These are phyloP conservation scores for Stichodactyla helianthus DNA, from an alignment of 64 coral and sea anemone species.

Conservation along the genomic window DNA sequence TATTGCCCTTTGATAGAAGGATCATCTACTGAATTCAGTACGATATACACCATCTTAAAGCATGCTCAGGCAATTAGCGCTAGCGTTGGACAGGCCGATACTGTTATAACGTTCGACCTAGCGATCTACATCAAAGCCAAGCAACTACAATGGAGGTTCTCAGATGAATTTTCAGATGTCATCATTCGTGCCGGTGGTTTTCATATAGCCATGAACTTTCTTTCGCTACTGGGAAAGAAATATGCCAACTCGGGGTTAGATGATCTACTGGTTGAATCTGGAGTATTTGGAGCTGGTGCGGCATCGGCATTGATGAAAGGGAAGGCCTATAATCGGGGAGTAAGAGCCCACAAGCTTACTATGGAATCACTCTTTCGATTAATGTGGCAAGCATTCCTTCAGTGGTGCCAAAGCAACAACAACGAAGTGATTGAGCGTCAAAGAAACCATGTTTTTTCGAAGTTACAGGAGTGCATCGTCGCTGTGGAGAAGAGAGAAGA, in stretches of 20 bases:
- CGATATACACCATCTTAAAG: constrained; percentile 57
- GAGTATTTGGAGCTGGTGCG: constrained; percentile 11
- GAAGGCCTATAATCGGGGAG: constrained; percentile 34
- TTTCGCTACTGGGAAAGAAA: constrained; percentile 19
- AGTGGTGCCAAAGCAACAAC: constrained; percentile 9
- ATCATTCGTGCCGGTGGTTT: constrained; percentile 28
- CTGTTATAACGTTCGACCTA: constrained; percentile 72
- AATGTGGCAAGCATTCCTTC: constrained; percentile 37
- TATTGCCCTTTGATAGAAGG: constrained; percentile 42
- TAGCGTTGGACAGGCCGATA: constrained; percentile 36
- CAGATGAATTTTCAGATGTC: constrained; percentile 17
- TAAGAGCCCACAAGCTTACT: constrained; percentile 29
- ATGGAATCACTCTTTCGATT: constrained; percentile 45
- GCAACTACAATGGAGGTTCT: constrained; percentile 19
- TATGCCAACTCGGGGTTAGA: constrained; percentile 29
- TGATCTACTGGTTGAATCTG: constrained; percentile 38
- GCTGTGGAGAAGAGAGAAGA: background rate
- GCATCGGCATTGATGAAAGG: constrained; percentile 31
- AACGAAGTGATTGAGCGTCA: background rate
- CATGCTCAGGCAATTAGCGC: constrained; percentile 62
- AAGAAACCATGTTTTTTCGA: background rate
- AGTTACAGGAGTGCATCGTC: background rate
- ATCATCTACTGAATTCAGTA: constrained; percentile 18
- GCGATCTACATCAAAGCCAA: constrained; percentile 51
- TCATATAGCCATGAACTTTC: constrained; percentile 33